phyloP scores from a whole-genome alignment of 1,140 invertebrate species.

The Bathynomus jamesi region DNA sequence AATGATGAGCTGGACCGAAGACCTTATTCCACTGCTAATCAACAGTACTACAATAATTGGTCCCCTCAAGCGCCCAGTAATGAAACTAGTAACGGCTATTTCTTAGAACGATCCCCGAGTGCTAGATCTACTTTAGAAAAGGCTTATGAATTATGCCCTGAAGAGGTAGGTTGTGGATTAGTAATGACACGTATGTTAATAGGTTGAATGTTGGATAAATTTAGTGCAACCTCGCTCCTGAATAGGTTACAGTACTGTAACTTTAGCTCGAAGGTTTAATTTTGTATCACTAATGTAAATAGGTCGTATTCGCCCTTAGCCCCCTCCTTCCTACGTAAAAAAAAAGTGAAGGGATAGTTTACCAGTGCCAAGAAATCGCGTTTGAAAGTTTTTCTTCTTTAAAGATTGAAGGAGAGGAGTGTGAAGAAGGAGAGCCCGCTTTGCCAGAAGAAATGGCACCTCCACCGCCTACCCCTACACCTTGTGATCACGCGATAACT shows the following conservation, averaged over 20 bases:
- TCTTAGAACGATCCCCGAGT: slow-evolving; percentile 85
- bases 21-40: slow-evolving; percentile 28
- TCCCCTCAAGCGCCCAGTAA: slow-evolving; percentile 89
- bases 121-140: slow-evolving; percentile 80
- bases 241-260: neutral
- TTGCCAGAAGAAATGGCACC: neutral
- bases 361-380: no score
- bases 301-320: no score
- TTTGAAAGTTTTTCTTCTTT: no score
- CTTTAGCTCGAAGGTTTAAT: neutral
- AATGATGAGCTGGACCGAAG: slow-evolving; percentile 81
- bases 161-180: slow-evolving; percentile 55
- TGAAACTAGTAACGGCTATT: slow-evolving; percentile 90
- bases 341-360: no score
- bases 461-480: neutral
- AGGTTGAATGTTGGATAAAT: neutral
- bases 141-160: slow-evolving; percentile 70
- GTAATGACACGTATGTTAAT: neutral
- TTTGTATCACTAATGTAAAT: no score
- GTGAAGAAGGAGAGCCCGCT: neutral
- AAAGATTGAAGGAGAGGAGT: slow-evolving; percentile 16
- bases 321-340: no score
- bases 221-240: neutral
- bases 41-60: slow-evolving; percentile 79
- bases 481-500: neutral